Evolutionary conservation across 2,797 vertebrate genomes (phyloP).

Genomic region (Vipera ursinii): DNA sequence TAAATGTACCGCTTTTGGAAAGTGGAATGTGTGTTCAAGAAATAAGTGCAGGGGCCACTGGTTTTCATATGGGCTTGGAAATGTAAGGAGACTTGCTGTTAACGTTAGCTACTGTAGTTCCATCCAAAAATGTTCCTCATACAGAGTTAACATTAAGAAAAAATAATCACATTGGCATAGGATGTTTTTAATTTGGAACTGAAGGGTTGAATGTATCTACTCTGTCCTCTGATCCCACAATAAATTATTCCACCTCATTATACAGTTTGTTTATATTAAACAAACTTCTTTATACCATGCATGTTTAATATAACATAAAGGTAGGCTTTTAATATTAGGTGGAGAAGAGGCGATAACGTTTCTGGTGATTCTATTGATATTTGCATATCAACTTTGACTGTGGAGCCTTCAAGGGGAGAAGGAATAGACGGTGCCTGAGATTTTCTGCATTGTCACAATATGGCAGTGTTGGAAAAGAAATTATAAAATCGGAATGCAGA

Average conservation of each 20-base stretch:
- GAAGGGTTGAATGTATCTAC: background rate
- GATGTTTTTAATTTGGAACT: background rate
- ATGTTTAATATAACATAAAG: background rate
- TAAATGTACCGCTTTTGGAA: background rate
- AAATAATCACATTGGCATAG: too few species aligned
- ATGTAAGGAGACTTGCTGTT: background rate
- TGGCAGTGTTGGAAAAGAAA: background rate
- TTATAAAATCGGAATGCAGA: background rate
- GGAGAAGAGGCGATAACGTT: background rate
- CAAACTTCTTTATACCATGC: background rate
- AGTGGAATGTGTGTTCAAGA: background rate
- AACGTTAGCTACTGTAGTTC: background rate
- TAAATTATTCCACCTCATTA: background rate
- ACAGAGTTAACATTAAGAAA: too few species aligned
- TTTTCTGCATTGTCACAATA: background rate
- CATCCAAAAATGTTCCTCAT: too few species aligned
- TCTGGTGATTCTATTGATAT: background rate
- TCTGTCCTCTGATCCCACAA: background rate
- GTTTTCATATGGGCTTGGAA: background rate
- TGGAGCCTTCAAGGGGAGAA: background rate
- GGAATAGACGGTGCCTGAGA: background rate
- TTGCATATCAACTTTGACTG: background rate
- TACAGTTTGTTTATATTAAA: background rate
- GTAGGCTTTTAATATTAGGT: background rate
- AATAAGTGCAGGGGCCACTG: background rate